Conservation (phyloP, 2,888 invertebrate genomes). For the Ashinkailepas kermadecensis region DNA sequence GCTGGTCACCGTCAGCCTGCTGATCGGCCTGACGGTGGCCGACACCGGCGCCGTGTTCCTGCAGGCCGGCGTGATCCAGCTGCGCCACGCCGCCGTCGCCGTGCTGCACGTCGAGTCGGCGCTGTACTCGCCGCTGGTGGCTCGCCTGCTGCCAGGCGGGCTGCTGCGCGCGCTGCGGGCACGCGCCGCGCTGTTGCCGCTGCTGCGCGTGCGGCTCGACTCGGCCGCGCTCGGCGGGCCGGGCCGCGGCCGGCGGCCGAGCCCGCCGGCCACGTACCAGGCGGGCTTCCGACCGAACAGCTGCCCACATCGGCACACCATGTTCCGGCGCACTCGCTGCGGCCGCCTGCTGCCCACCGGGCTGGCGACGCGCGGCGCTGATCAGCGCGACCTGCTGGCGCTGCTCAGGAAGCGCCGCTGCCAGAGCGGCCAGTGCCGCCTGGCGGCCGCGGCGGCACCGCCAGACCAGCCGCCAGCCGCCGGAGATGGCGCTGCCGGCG, state of each 20-base stretch:
- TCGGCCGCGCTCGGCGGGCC: neutral
- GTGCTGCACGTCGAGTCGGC: slow-evolving; percentile 14
- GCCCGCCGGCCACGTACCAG: neutral
- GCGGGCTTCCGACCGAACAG: neutral
- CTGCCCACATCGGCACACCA: neutral
- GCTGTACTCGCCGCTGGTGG: neutral
- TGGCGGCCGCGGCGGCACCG: neutral
- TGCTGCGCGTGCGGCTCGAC: neutral
- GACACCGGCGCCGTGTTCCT: slow-evolving; percentile 52
- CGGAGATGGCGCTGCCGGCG: too few species aligned
- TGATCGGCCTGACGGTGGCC: slow-evolving; percentile 54
- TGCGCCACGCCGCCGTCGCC: slow-evolving; percentile 40
- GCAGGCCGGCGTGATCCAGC: slow-evolving; percentile 49
- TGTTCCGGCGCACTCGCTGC: neutral
- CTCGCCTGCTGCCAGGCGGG: neutral
- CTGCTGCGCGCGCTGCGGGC: neutral
- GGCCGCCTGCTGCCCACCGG: neutral
- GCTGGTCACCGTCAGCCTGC: slow-evolving; percentile 53
- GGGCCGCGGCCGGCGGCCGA: neutral
- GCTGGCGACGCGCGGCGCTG: neutral
- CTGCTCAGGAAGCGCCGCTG: neutral
- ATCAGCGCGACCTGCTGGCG: neutral
- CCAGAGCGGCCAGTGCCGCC: neutral
- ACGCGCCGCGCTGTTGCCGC: neutral
- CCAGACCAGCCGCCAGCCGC: neutral